These are phyloP conservation scores for Cichladusa arquata DNA, from an alignment of 2,113 vertebrate genomes.

Conservation along the genomic window DNA sequence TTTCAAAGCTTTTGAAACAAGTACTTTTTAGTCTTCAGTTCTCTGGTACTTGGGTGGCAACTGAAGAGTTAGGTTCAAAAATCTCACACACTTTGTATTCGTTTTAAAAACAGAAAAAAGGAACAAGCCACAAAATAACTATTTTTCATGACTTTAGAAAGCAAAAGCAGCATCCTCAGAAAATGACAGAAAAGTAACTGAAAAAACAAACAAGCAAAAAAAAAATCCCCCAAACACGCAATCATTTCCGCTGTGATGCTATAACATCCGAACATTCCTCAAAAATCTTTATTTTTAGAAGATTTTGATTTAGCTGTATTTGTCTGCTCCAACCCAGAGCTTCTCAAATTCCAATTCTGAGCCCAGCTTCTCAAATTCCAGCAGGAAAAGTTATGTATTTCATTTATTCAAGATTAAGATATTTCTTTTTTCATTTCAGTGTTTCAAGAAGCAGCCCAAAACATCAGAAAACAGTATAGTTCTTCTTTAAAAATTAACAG, in stretches of 20 bases:
- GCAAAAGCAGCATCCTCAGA: neutral
- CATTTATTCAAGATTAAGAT: neutral
- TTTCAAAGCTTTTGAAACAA: neutral
- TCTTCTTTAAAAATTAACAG: neutral
- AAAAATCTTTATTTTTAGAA: neutral
- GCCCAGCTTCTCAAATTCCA: neutral
- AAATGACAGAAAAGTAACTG: neutral
- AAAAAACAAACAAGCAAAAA: neutral
- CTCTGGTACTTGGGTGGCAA: neutral
- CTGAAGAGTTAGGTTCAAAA: neutral
- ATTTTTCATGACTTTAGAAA: neutral
- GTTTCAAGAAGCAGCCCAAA: neutral
- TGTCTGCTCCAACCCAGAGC: neutral
- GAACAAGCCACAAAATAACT: neutral
- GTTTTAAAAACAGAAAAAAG: neutral
- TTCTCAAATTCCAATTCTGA: slow-evolving; percentile 5
- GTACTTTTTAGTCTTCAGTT: neutral
- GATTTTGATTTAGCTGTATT: slow-evolving; percentile 4
- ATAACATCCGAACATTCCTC: neutral
- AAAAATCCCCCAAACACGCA: neutral
- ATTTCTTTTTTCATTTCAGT: neutral
- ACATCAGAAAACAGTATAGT: neutral
- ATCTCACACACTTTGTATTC: neutral
- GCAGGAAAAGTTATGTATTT: neutral
- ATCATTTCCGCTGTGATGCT: neutral